Percentiles rank a stretch among this genome's conserved stretches.
Conservation (phyloP, 2,888 invertebrate genomes). For the Eupithecia insigniata region DNA sequence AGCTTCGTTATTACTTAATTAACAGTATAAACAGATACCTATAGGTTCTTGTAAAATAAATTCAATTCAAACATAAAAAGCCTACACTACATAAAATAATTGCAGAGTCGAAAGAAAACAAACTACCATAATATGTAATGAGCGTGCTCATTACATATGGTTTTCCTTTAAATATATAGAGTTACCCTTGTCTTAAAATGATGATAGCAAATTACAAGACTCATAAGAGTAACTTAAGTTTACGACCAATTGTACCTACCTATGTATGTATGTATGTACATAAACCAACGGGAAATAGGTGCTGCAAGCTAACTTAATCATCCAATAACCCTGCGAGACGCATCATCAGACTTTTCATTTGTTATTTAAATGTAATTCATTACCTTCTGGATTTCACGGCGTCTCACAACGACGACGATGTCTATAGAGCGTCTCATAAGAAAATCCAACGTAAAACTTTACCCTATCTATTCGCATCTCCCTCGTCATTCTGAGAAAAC, state of each 20-base stretch:
- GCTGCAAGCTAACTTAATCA: slow-evolving; percentile 16
- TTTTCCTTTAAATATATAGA: neutral
- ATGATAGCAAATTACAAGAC: slow-evolving; percentile 2
- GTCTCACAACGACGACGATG: slow-evolving; percentile 3
- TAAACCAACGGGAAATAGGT: slow-evolving; percentile 4
- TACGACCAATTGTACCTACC: neutral
- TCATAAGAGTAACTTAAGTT: neutral
- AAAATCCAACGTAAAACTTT: slow-evolving; percentile 51
- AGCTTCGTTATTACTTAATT: too few species aligned
- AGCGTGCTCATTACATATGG: neutral
- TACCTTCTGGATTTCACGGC: slow-evolving; percentile 29
- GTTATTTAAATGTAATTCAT: slow-evolving; percentile 44
- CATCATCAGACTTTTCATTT: slow-evolving; percentile 31
- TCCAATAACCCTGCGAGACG: slow-evolving; percentile 27
- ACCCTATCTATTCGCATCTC: slow-evolving; percentile 52
- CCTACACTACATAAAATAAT: neutral
- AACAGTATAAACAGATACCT: too few species aligned
- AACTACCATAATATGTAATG: neutral
- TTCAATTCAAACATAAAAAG: neutral
- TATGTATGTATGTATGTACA: neutral
- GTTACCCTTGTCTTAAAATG: neutral
- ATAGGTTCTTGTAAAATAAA: too few species aligned
- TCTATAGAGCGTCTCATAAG: slow-evolving; percentile 20
- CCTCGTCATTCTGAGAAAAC: slow-evolving; percentile 67
- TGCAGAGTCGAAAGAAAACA: neutral